Percentiles rank a stretch among this genome's conserved stretches.
phyloP scores from a whole-genome alignment of 2,888 invertebrate genomes.

The Caenorhabditis panamensis region DNA sequence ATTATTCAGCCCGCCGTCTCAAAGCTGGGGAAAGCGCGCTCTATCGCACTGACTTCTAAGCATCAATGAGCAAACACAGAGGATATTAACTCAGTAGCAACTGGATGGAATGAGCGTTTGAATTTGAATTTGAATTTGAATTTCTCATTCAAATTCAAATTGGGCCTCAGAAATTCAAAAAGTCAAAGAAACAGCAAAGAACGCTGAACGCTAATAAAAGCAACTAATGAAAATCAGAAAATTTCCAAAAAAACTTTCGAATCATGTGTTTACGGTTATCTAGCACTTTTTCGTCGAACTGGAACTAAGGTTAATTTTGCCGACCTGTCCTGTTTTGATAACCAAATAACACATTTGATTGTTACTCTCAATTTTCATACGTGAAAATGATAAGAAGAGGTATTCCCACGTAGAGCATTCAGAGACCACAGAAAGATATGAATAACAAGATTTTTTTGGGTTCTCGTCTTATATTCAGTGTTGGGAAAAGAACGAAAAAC shows the following conservation, averaged over 20 bases:
- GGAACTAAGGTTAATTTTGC: background rate
- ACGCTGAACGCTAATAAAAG: no score
- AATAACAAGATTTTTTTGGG: no score
- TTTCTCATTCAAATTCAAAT: no score
- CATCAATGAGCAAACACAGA: slow-evolving; percentile 40
- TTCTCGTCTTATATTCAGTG: no score
- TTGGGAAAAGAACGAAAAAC: no score
- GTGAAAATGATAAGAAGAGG: slow-evolving; percentile 4
- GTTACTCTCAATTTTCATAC: slow-evolving; percentile 1
- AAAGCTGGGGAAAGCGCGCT: slow-evolving; percentile 31
- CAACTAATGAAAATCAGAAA: no score
- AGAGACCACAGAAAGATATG: slow-evolving; percentile 6
- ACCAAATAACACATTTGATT: slow-evolving; percentile 22
- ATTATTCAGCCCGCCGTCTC: background rate
- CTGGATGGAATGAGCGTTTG: no score
- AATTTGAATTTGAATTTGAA: background rate
- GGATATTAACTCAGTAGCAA: slow-evolving; percentile 2
- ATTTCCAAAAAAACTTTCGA: background rate
- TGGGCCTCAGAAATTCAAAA: no score
- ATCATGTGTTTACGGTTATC: slow-evolving; percentile 29
- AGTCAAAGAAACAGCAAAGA: background rate
- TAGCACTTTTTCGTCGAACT: slow-evolving; percentile 42
- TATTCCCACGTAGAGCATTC: background rate
- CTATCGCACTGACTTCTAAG: slow-evolving; percentile 34
- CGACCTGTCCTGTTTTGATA: slow-evolving; percentile 37